phyloP scores from a whole-genome alignment of 1,140 invertebrate species.

The Idris sp. region DNA sequence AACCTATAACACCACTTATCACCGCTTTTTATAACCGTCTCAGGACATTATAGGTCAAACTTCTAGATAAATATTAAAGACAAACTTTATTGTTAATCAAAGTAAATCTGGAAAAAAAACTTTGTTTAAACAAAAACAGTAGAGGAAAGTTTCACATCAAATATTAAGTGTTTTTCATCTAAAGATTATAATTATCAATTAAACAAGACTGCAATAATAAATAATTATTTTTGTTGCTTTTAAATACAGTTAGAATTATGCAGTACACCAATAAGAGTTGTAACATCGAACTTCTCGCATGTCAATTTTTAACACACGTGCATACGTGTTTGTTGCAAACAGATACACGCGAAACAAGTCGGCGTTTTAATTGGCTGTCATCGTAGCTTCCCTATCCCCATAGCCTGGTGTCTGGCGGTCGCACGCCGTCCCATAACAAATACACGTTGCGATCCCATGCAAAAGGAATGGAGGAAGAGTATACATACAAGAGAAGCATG shows the following conservation, averaged over 20 bases:
- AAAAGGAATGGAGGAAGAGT: conserved; percentile 17
- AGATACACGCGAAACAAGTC: conserved; percentile 30
- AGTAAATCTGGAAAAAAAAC: too few relatives aligned
- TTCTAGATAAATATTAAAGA: too few relatives aligned
- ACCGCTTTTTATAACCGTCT: conserved; percentile 23
- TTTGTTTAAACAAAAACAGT: too few relatives aligned
- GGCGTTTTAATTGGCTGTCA: conserved; percentile 68
- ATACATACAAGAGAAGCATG: conserved; percentile 7
- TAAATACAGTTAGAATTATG: not conserved
- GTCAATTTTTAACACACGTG: conserved; percentile 17
- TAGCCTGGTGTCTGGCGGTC: conserved; percentile 36
- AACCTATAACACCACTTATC: conserved; percentile 47
- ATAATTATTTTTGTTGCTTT: not conserved
- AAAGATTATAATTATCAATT: too few relatives aligned
- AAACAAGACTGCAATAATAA: not conserved
- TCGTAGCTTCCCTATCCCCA: conserved; percentile 49
- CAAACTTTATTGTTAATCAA: too few relatives aligned
- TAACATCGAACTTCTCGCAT: conserved; percentile 2
- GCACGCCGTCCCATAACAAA: conserved; percentile 49
- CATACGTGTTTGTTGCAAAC: conserved; percentile 23
- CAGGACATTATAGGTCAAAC: not conserved
- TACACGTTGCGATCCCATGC: conserved; percentile 20
- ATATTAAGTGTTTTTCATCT: too few relatives aligned
- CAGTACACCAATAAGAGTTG: not conserved
- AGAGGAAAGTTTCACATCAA: too few relatives aligned